Evolutionary conservation across 2,113 vertebrate species (phyloP).

Genomic region (Donacobius atricapilla): DNA sequence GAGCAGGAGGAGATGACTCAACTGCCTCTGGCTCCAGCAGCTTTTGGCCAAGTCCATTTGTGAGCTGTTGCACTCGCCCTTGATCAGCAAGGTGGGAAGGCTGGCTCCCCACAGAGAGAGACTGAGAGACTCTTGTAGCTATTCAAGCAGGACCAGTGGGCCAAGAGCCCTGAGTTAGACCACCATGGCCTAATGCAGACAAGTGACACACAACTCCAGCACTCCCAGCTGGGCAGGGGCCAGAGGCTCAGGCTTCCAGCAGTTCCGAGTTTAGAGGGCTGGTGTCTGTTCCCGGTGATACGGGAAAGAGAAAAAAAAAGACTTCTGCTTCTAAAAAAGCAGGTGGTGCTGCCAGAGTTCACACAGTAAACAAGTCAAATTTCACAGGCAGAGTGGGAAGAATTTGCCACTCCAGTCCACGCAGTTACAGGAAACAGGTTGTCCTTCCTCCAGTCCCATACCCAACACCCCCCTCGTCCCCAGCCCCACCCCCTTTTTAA

Average conservation of each 20-base stretch:
- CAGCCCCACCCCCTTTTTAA: slow-evolving; percentile 54
- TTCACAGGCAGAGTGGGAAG: slow-evolving; percentile 72
- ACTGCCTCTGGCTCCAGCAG: slow-evolving; percentile 72
- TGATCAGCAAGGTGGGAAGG: slow-evolving; percentile 16
- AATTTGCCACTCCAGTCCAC: slow-evolving; percentile 57
- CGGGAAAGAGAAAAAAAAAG: slow-evolving; percentile 35
- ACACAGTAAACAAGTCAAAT: slow-evolving; percentile 75
- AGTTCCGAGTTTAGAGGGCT: background rate
- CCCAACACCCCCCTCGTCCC: slow-evolving; percentile 68
- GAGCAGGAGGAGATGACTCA: slow-evolving; percentile 54
- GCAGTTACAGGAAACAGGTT: slow-evolving; percentile 32
- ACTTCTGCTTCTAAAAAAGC: slow-evolving; percentile 71
- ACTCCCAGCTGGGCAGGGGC: background rate
- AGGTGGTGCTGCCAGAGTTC: slow-evolving; percentile 73
- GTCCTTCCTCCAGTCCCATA: slow-evolving; percentile 67
- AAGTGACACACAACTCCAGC: background rate
- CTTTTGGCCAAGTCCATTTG: slow-evolving; percentile 72
- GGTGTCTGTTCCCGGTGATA: slow-evolving; percentile 55
- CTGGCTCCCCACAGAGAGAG: slow-evolving; percentile 54
- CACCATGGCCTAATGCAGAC: background rate
- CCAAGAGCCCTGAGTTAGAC: background rate
- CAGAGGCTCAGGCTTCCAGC: background rate
- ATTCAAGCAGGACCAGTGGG: background rate
- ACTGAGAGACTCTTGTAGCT: background rate
- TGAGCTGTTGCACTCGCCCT: slow-evolving; percentile 18